phyloP scores from a whole-genome alignment of 1,140 invertebrate species.

The Apocrypta bakeri region DNA sequence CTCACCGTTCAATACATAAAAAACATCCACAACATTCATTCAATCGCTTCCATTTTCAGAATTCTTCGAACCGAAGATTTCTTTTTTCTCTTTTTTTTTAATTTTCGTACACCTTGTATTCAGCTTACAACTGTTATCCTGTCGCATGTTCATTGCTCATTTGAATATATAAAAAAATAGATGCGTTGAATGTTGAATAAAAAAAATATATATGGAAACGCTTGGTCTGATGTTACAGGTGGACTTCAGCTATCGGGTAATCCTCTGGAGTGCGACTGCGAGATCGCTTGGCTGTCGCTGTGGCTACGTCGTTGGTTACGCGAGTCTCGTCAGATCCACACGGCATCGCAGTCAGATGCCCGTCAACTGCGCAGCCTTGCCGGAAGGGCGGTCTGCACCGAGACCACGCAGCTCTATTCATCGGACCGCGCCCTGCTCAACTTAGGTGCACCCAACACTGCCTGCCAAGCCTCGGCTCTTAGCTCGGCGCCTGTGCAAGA shows the following conservation, averaged over 20 bases:
- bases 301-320: conserved; percentile 90
- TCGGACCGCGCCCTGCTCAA: conserved; percentile 70
- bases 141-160: too few relatives aligned
- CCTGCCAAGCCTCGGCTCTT: conserved; percentile 76
- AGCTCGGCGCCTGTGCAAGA: conserved; percentile 62
- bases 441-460: conserved; percentile 74
- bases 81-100: not conserved
- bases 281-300: conserved; percentile 89
- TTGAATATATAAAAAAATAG: conserved; percentile 12
- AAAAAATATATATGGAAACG: not conserved
- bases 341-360: conserved; percentile 75
- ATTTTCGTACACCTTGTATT: too few relatives aligned
- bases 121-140: too few relatives aligned
- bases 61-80: not conserved
- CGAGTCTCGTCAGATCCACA: conserved; percentile 84
- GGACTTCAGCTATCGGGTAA: conserved; percentile 88
- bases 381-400: conserved; percentile 70
- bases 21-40: not conserved
- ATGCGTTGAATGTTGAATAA: not conserved
- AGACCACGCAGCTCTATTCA: conserved; percentile 70
- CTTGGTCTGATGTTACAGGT: conserved; percentile 75
- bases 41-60: not conserved
- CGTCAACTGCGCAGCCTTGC: conserved; percentile 69
- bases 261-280: conserved; percentile 90
- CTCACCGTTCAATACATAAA: not conserved